Evolutionary conservation across 2,888 invertebrate species (phyloP).

Genomic region (Ephialtes manifestator): DNA sequence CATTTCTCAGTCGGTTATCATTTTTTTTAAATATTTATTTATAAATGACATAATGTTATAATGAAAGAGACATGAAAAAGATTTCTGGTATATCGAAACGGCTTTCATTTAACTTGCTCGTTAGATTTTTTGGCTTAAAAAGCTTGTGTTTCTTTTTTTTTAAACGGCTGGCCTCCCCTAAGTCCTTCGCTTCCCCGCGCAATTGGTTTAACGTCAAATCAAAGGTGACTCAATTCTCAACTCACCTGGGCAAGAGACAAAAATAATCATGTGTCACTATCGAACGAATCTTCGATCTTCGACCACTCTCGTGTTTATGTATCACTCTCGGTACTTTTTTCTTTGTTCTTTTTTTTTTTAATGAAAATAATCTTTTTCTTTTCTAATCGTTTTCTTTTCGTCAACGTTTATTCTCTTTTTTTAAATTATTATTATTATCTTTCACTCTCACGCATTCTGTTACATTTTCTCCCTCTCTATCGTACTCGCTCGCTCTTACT

Average conservation of each 20-base stretch:
- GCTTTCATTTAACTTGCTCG: constrained; percentile 47
- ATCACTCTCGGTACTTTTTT: constrained; percentile 50
- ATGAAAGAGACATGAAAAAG: constrained; percentile 61
- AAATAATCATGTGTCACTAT: constrained; percentile 81
- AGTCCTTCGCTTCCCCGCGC: constrained; percentile 85
- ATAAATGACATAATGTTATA: constrained; percentile 51
- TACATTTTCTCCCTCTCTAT: constrained; percentile 62
- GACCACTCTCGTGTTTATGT: constrained; percentile 79
- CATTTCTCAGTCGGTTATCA: constrained; percentile 47
- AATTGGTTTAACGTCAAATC: constrained; percentile 83
- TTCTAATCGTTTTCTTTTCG: constrained; percentile 49
- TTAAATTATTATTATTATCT: constrained; percentile 41
- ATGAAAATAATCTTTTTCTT: constrained; percentile 45
- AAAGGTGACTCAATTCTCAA: constrained; percentile 86
- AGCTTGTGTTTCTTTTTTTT: constrained; percentile 63
- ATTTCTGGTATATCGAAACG: constrained; percentile 42
- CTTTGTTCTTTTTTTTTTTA: constrained; percentile 41
- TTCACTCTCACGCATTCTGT: constrained; percentile 62
- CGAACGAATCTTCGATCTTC: constrained; percentile 81
- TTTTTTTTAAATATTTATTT: constrained; percentile 67
- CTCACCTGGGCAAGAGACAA: constrained; percentile 86
- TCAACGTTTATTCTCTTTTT: constrained; percentile 56
- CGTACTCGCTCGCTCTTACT: constrained; percentile 53
- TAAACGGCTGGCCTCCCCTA: constrained; percentile 85
- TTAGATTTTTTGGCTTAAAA: constrained; percentile 63